phyloP scores from a whole-genome alignment of 2,113 vertebrate genomes.

The Oryzias curvinotus region DNA sequence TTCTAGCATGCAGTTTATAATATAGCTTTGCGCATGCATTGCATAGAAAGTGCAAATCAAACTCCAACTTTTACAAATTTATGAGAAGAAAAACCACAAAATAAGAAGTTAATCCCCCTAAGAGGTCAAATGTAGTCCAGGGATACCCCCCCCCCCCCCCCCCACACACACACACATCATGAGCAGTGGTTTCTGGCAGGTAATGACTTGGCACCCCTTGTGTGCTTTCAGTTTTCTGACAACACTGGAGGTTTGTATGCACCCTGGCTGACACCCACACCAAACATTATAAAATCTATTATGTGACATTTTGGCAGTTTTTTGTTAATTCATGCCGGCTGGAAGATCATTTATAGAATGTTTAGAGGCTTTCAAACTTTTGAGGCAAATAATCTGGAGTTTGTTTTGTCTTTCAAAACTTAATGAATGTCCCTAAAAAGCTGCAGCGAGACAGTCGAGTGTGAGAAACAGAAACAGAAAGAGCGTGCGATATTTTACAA shows the following conservation, averaged over 20 bases:
- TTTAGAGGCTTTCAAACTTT: conserved; percentile 28
- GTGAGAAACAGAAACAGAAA: not conserved
- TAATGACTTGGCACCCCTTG: conserved; percentile 58
- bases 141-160: conserved; percentile 43
- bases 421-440: too few species aligned
- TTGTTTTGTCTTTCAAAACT: not conserved
- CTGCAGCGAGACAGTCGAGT: too few species aligned
- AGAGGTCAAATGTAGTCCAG: conserved; percentile 37
- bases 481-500: conserved; percentile 12
- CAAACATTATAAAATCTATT: conserved; percentile 68
- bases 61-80: conserved; percentile 1
- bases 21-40: too few species aligned
- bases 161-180: not conserved
- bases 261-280: conserved; percentile 66
- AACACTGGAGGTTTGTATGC: conserved; percentile 61
- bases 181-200: conserved; percentile 64
- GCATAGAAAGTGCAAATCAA: not conserved
- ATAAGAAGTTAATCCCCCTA: conserved; percentile 30
- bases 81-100: conserved; percentile 15
- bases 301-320: conserved; percentile 54
- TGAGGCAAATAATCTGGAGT: conserved; percentile 9
- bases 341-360: conserved; percentile 27
- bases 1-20: not conserved
- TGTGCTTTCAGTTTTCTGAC: conserved; percentile 60
- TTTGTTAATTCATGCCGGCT: conserved; percentile 55